These are phyloP conservation scores for Syrista parreyssii DNA, from an alignment of 2,888 invertebrate genomes.

Conservation along the genomic window DNA sequence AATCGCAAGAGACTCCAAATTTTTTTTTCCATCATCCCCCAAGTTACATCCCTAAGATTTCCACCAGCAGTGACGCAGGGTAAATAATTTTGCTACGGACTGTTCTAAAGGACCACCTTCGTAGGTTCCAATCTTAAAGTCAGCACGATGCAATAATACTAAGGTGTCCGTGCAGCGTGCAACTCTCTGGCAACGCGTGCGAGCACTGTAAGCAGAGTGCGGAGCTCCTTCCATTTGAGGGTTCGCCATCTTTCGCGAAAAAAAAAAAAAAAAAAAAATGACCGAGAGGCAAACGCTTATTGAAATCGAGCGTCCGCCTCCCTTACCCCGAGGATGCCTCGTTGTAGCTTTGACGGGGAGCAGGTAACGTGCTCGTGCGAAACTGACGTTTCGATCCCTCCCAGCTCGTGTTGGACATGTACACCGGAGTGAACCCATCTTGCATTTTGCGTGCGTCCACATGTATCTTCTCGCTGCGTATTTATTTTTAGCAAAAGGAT, in stretches of 20 bases:
- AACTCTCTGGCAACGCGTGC: conserved; percentile 26
- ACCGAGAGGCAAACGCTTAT: conserved; percentile 45
- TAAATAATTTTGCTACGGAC: neutral
- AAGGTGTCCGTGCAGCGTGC: conserved; percentile 48
- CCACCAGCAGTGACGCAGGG: neutral
- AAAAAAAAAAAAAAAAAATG: conserved; percentile 37
- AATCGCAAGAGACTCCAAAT: neutral
- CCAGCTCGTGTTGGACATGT: conserved; percentile 39
- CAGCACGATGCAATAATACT: conserved; percentile 31
- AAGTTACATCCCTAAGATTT: neutral
- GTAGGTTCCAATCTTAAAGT: neutral
- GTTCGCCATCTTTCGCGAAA: conserved; percentile 17
- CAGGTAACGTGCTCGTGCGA: conserved; percentile 39
- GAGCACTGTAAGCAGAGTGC: neutral
- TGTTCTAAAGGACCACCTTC: neutral
- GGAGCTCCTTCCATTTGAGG: conserved; percentile 23
- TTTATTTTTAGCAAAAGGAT: neutral
- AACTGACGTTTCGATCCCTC: conserved; percentile 57
- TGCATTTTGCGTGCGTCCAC: neutral
- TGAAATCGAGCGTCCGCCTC: conserved; percentile 52
- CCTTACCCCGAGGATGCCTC: conserved; percentile 37
- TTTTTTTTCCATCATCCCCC: neutral
- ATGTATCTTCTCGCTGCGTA: neutral
- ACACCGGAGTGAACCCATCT: neutral
- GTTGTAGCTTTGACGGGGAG: conserved; percentile 56